A percentile compares a stretch with the other conserved stretches of the same genome.
Evolutionary conservation across 2,113 vertebrate genomes (phyloP).

Genomic region (Platycercus adscitus): DNA sequence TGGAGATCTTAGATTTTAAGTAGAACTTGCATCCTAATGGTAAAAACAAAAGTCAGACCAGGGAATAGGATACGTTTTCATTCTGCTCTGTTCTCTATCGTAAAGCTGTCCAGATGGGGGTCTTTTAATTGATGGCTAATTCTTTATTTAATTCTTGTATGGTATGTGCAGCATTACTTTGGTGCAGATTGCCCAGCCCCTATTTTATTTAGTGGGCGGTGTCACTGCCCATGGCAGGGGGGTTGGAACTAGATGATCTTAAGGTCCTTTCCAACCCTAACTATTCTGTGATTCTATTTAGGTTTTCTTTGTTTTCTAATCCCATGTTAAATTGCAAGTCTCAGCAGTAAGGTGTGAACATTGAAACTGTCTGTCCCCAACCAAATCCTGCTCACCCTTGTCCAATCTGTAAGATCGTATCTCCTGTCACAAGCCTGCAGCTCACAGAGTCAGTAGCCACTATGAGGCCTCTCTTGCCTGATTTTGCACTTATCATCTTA

Average conservation of each 20-base stretch:
- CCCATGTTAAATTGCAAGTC: background rate
- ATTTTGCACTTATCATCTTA: background rate
- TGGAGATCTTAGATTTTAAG: background rate
- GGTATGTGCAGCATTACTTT: background rate
- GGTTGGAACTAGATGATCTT: no score
- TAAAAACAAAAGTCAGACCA: background rate
- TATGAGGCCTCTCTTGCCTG: background rate
- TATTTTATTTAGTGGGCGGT: no score
- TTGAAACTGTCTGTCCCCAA: background rate
- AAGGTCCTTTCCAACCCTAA: no score
- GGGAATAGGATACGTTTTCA: background rate
- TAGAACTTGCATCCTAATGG: background rate
- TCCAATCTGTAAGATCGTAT: accelerated
- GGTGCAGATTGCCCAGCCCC: background rate
- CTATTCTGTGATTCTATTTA: background rate
- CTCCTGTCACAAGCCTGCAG: background rate
- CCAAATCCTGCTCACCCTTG: background rate
- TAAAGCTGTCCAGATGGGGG: background rate
- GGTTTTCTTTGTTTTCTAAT: background rate
- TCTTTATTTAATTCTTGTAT: background rate
- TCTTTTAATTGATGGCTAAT: background rate
- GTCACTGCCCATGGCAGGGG: no score
- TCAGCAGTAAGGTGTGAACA: background rate
- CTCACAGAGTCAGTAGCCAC: background rate
- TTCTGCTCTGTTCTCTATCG: background rate